Conservation (phyloP, 2,888 invertebrate genomes). For the Agonum fuliginosum region DNA sequence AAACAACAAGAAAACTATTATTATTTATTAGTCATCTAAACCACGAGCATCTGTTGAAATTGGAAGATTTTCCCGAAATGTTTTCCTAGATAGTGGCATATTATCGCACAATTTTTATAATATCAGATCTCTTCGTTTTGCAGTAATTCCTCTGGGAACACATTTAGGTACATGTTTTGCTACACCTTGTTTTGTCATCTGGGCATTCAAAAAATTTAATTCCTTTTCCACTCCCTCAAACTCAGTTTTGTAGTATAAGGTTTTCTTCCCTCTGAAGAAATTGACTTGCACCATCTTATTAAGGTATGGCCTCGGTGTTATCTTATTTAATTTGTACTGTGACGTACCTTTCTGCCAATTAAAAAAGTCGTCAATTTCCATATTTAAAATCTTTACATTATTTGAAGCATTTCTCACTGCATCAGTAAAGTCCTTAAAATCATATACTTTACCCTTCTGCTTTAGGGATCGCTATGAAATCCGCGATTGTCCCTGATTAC, state of each 20-base stretch:
- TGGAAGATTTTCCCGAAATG: too few relatives aligned
- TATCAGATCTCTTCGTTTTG: slow-evolving; percentile 21
- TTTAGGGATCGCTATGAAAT: too few relatives aligned
- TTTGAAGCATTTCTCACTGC: slow-evolving; percentile 62
- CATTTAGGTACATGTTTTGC: slow-evolving; percentile 20
- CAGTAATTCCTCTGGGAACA: slow-evolving; percentile 5
- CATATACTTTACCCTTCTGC: slow-evolving; percentile 62
- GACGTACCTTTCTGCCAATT: slow-evolving; percentile 64
- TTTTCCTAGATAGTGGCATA: too few relatives aligned
- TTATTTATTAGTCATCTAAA: too few relatives aligned
- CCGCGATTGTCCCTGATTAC: too few relatives aligned
- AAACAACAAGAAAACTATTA: too few relatives aligned
- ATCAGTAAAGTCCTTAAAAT: slow-evolving; percentile 63
- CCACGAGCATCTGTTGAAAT: too few relatives aligned
- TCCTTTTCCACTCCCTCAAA: slow-evolving; percentile 36
- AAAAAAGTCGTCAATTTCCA: slow-evolving; percentile 63
- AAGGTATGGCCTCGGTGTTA: slow-evolving; percentile 60
- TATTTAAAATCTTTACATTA: slow-evolving; percentile 61
- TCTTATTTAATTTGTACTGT: slow-evolving; percentile 61
- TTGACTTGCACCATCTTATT: slow-evolving; percentile 47
- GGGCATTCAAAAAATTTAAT: slow-evolving; percentile 40
- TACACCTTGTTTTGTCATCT: slow-evolving; percentile 34
- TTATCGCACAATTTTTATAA: too few relatives aligned
- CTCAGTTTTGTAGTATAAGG: slow-evolving; percentile 63
- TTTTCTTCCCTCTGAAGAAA: slow-evolving; percentile 47